phyloP scores from a whole-genome alignment of 2,888 invertebrate species.

The Agapostemon virescens region DNA sequence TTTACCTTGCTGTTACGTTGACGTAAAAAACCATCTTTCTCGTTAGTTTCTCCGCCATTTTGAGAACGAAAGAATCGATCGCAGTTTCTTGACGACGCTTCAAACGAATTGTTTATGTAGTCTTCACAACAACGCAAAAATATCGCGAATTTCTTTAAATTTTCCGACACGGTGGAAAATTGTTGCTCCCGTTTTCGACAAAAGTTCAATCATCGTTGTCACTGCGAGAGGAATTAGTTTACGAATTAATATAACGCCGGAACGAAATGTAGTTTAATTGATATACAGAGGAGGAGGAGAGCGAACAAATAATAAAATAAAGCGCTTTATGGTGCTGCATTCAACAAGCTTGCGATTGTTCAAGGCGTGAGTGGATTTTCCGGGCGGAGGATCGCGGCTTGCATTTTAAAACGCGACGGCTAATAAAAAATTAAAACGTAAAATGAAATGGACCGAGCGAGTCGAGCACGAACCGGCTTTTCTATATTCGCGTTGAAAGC shows the following conservation, averaged over 20 bases:
- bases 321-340: not conserved
- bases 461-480: not conserved
- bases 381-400: not conserved
- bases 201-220: not conserved
- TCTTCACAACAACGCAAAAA: not conserved
- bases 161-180: not conserved
- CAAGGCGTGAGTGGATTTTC: not conserved
- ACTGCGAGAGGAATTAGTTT: not conserved
- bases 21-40: not conserved
- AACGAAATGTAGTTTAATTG: not conserved
- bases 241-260: not conserved
- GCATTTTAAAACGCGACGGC: not conserved
- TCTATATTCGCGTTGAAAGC: not conserved
- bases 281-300: not conserved
- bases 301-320: not conserved
- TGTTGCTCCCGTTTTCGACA: not conserved
- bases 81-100: not conserved
- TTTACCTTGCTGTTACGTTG: not conserved
- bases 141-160: not conserved
- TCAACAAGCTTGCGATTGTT: not conserved
- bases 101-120: not conserved
- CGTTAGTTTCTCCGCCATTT: not conserved
- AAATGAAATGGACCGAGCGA: not conserved
- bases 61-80: not conserved
- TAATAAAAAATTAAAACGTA: not conserved